A percentile compares a stretch with the other conserved stretches of the same genome.
Evolutionary conservation across 2,888 invertebrate genomes (phyloP).

Genomic region (Xestia xanthographa): DNA sequence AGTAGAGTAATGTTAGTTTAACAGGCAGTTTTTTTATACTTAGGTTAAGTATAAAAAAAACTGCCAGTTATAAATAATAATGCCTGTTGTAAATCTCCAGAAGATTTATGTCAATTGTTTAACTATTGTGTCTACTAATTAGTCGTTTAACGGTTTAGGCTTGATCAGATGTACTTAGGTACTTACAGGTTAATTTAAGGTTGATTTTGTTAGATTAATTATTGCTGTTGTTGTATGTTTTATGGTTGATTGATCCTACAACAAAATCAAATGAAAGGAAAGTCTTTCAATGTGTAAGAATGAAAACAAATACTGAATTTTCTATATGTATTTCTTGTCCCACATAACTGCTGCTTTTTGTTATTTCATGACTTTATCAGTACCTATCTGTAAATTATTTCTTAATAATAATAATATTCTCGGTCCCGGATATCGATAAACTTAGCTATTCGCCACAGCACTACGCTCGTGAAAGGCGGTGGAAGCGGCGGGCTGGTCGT

Average conservation of each 20-base stretch:
- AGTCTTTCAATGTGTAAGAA: not conserved
- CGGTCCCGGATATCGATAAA: slow-evolving; percentile 51
- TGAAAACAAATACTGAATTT: not conserved
- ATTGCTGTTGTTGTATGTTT: not conserved
- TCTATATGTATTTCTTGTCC: too few species aligned
- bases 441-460: slow-evolving; percentile 46
- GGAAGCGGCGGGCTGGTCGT: slow-evolving; percentile 83
- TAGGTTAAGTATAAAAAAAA: too few species aligned
- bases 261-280: not conserved
- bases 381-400: not conserved
- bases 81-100: too few species aligned
- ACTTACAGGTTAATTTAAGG: too few species aligned
- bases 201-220: too few species aligned
- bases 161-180: too few species aligned
- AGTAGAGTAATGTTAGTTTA: too few species aligned
- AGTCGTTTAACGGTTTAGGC: too few species aligned
- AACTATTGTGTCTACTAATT: too few species aligned
- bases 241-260: not conserved
- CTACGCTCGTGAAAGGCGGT: slow-evolving; percentile 76
- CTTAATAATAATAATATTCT: slow-evolving; percentile 25
- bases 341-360: not conserved
- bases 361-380: not conserved
- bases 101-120: too few species aligned
- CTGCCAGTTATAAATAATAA: too few species aligned
- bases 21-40: too few species aligned